Evolutionary conservation across 2,113 vertebrate species (phyloP).

Genomic region (Platichthys stellatus): DNA sequence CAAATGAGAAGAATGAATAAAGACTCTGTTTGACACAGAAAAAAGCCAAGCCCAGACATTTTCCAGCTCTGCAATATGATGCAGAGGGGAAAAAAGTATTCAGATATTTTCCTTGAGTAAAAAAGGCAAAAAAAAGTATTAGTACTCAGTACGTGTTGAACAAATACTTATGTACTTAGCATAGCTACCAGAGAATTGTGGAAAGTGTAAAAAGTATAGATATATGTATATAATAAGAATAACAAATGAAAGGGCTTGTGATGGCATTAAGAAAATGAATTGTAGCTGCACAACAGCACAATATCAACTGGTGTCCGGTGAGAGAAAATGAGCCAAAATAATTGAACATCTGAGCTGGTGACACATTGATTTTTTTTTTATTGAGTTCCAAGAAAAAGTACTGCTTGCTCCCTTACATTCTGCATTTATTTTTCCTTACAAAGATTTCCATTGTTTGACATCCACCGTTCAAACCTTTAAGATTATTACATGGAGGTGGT

Average conservation of each 20-base stretch:
- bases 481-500: constrained; percentile 3
- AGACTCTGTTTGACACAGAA: not conserved
- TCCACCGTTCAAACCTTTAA: constrained; percentile 6
- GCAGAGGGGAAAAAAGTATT: not conserved
- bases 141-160: no score
- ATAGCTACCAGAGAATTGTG: no score
- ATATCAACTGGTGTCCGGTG: not conserved
- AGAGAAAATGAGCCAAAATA: constrained; percentile 25
- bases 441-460: constrained; percentile 14
- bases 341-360: constrained; percentile 29
- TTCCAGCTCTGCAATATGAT: not conserved
- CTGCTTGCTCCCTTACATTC: constrained; percentile 44
- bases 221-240: no score
- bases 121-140: no score
- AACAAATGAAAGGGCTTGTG: not conserved
- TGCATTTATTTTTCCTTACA: constrained; percentile 15
- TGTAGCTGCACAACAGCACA: not conserved
- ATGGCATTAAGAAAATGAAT: not conserved
- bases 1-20: not conserved
- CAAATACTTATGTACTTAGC: no score
- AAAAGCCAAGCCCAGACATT: not conserved
- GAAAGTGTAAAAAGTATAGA: no score
- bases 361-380: constrained; percentile 47
- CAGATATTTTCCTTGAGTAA: not conserved
- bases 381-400: constrained; percentile 47